Conservation (phyloP, 2,113 vertebrate species). For the Daphoenositta chrysoptera region DNA sequence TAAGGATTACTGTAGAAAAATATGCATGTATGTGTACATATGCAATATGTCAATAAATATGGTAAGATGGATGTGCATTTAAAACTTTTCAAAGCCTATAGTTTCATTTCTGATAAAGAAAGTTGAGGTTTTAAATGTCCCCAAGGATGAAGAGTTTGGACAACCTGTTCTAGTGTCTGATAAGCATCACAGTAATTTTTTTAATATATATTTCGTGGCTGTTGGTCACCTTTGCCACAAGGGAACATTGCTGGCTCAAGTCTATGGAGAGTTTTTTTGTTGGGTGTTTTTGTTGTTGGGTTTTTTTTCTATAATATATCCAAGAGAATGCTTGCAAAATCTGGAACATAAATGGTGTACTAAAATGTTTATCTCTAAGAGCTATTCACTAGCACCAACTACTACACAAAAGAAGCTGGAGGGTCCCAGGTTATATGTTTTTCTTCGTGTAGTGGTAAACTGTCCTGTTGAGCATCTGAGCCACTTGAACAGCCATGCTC, state of each 20-base stretch:
- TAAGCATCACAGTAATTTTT: not conserved
- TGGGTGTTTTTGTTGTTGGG: not conserved
- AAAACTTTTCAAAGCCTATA: not conserved
- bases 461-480: not conserved
- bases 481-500: not conserved
- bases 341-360: not conserved
- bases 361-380: not conserved
- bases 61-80: not conserved
- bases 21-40: rapidly evolving
- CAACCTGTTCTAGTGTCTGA: not conserved
- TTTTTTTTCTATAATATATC: not conserved
- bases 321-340: not conserved
- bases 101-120: not conserved
- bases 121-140: not conserved
- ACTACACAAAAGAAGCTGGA: not conserved
- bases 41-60: not conserved
- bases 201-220: not conserved
- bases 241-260: not conserved
- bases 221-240: not conserved
- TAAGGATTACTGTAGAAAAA: not conserved
- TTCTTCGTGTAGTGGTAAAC: not conserved
- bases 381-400: not conserved
- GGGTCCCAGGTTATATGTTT: not conserved
- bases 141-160: not conserved
- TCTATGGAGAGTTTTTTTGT: not conserved